Evolutionary conservation across 2,888 invertebrate species (phyloP).

Genomic region (Rhagophthalmus giganteus): DNA sequence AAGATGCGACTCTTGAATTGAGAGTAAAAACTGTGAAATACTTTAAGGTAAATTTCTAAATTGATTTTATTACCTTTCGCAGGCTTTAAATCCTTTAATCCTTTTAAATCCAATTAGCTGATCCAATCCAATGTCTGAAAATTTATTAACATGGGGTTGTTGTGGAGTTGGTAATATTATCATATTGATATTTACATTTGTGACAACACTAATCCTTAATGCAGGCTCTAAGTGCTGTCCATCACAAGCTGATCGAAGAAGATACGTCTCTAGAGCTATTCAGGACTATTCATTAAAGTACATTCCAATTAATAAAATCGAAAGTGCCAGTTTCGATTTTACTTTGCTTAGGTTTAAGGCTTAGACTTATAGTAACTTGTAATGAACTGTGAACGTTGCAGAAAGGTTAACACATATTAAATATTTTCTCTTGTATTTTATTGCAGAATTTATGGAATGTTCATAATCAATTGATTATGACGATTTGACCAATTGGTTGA

Average conservation of each 20-base stretch:
- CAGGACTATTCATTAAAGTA: constrained; percentile 53
- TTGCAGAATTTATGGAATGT: constrained; percentile 59
- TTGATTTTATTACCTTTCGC: too few relatives aligned
- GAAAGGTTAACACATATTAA: too few relatives aligned
- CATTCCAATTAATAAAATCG: too few relatives aligned
- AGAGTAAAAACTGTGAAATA: constrained; percentile 98
- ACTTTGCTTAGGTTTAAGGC: background rate
- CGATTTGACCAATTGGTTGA: too few relatives aligned
- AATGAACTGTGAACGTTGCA: too few relatives aligned
- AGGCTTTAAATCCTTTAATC: too few relatives aligned
- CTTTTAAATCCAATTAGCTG: too few relatives aligned
- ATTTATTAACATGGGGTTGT: too few relatives aligned
- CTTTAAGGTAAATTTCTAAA: constrained; percentile 63
- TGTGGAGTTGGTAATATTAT: too few relatives aligned
- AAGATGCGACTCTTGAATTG: constrained; percentile 95
- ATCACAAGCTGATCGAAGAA: constrained; percentile 78
- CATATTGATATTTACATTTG: too few relatives aligned
- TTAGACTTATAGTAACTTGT: background rate
- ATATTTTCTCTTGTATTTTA: constrained; percentile 32
- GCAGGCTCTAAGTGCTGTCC: constrained; percentile 82
- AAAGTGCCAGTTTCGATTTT: background rate
- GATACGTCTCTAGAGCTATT: constrained; percentile 52
- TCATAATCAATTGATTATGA: constrained; percentile 55
- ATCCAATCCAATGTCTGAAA: too few relatives aligned
- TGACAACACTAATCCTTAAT: too few relatives aligned